Evolutionary conservation across 2,797 vertebrate species (phyloP), one percentile per base, ranked within the genome.

Genomic region (Nyctalus aviator): DNA sequence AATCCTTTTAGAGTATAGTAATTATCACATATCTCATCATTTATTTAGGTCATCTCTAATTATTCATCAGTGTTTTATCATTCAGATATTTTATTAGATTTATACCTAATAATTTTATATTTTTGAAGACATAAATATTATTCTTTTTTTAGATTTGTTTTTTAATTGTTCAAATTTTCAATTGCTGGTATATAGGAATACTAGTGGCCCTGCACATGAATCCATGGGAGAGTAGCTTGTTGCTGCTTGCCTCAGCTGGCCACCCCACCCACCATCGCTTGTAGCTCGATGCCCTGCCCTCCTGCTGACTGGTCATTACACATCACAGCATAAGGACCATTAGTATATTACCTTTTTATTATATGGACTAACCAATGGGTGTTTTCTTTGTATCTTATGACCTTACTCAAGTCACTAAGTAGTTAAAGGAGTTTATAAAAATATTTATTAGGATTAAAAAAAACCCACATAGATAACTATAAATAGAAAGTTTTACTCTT

Each of bases 371-470:
- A n/a, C 25, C 44, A 11, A 21, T 69, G 3, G 75, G 13, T 84
- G 11, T 35, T 84, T 88, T 84, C 13, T 37, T 57, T 88, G 2
- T 75, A 18, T 77, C 27, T 88, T 93, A 27, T 66, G 53, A 76
- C 68, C 12, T 88, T 84, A 25, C 14, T 55, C n/a, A 91, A 15
- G 17, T 86, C 17, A 94, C 25, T 75, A 76, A 71, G 76, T 88
- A 81, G 59, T 59, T 88, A 23, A 72, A 77, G 53, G 57, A 88
- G 10, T 77, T 96, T 93, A 13, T 10, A 83, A 91, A 57, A 30
- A 73, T 46, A 84, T 85, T 81, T 81, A 9, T 77, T 25, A n/a
- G 15, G 3, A 57, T 32, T 57, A 75, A 84, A 59, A 59, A 21
- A 55, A 27, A 53, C 37, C 37, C 37, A 41, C 15, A 62, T 48